Evolutionary conservation across 2,113 vertebrate species (phyloP).

Genomic region (Seriola aureovittata): DNA sequence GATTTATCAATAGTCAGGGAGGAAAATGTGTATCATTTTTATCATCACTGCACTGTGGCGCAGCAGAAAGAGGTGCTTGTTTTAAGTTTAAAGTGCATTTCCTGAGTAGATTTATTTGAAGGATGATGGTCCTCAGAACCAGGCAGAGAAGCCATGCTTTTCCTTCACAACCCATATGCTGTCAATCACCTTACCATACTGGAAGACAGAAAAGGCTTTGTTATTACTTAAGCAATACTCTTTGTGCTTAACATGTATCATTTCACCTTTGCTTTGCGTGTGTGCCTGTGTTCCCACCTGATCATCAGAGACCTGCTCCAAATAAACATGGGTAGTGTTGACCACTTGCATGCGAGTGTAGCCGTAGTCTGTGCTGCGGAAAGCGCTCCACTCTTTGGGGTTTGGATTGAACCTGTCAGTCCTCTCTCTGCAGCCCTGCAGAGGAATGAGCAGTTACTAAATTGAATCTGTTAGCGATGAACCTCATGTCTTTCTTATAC

Average conservation of each 20-base stretch:
- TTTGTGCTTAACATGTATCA: neutral
- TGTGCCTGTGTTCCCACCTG: constrained; percentile 82
- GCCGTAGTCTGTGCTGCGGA: constrained; percentile 89
- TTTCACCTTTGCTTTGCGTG: neutral
- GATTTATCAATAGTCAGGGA: neutral
- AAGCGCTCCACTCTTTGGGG: constrained; percentile 88
- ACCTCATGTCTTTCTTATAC: constrained; percentile 8
- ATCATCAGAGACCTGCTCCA: constrained; percentile 93
- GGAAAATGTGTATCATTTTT: neutral
- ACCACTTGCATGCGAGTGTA: constrained; percentile 88
- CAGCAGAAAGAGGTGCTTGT: constrained; percentile 34
- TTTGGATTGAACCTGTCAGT: constrained; percentile 87
- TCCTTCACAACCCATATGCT: constrained; percentile 89
- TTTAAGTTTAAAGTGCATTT: constrained; percentile 54
- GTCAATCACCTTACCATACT: constrained; percentile 91
- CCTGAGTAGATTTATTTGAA: constrained; percentile 26
- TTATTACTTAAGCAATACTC: constrained; percentile 5
- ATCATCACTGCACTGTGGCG: neutral
- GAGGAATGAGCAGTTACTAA: constrained; percentile 22
- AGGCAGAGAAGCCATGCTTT: constrained; percentile 77
- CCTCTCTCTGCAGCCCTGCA: constrained; percentile 89
- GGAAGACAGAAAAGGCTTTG: constrained; percentile 59
- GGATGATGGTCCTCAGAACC: constrained; percentile 72
- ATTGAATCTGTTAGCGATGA: constrained; percentile 14
- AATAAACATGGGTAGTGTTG: constrained; percentile 87